Base-by-base conservation (phyloP, 53 echinoderm and acorn worm genomes). In the Arbacia lixula region DNA sequence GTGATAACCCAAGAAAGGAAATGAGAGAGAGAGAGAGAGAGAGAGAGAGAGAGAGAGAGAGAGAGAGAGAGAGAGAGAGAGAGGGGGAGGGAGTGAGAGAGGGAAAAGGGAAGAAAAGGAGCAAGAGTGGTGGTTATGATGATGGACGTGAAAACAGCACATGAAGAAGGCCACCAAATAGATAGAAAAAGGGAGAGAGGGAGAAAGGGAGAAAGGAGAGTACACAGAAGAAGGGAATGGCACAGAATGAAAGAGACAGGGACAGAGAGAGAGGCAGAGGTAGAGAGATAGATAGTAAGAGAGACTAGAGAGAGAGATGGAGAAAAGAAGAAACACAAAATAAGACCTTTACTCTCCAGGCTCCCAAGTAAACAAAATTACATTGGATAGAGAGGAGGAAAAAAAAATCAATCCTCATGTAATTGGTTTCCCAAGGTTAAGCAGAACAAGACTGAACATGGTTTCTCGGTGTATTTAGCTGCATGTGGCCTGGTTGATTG, bases 371-470 rank as follows among this genome's bases (percentile, higher is more conserved):
- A 78, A 78, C 60, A 78, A 78, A 78, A 60, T 78, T 78, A 78
- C 60, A 60, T 37, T 52, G 75, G 66, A n/a, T n/a, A n/a, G n/a
- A n/a, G 66, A 66, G 41, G 28, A 27, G 28, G 39, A 60, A 77
- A 64, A 64, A 74, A 78, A 78, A 78, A 78, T 78, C 79, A 78
- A 78, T 78, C 79, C 79, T 39, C 53, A 78, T 36, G 79, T 78
- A 78, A 78, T 78, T 78, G 79, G 41, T 78, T 60, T 78, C 39
- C 31, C 79, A 78, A 78, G 79, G 79, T 78, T 60, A 78, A 60
- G 16, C 25, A 16, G 3, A 26, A 78, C 79, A 78, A 78, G 79
- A 78, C 60, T 57, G 79, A 78, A 78, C 79, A 78, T 57, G 57
- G 58, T 78, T 60, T 78, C 42, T 60, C 12, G 10, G 79, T 78